Base-by-base conservation (phyloP, 2,797 vertebrate genomes). In the Aselliscus stoliczkanus region DNA sequence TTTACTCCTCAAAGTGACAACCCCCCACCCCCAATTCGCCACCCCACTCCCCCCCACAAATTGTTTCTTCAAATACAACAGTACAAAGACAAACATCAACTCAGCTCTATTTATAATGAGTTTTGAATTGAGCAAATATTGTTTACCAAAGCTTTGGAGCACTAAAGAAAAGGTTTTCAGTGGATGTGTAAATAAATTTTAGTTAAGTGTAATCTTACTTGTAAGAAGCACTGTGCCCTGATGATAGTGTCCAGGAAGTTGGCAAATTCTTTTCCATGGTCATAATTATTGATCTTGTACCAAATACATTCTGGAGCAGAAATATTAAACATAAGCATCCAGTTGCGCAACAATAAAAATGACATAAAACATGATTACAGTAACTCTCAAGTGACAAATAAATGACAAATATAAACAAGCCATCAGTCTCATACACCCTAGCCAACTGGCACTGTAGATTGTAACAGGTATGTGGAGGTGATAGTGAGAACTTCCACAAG, bases 201-300 rank as follows among this genome's bases (percentile, higher is more conserved):
- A 87, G 3, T 72, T 72, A 54, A 96, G 67, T 56, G 56, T 62
- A 89, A 70, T 72, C 95, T 98, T 97, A 99, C 99, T 98, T 99
- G 99, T 90, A 99, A 98, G 97, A 99, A 99, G 94, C 99, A 98
- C 86, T 99, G 98, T 4, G 99, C 96, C 50, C 98, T 98, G 96
- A 99, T 98, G 97, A 99, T 5, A 37, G 93, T 98, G 87, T 98
- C 98, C 96, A 99, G 96, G 97, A 99, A 99, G 72, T 96, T 97
- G 56, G 97, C 95, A 72, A 99, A 98, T 95, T 99, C 99, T 34
- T 98, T 90, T 96, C 99, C 98, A 90, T 96, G 94, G 95, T 95
- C 97, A 91, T 97, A 98, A 87, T 98, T 98, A 87, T 98, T 99
- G 81, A 98, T 97, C 5, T 98, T 97, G 94, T 98, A 99, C 98